Conservation (phyloP, 2,888 invertebrate species). For the Oithona nana region DNA sequence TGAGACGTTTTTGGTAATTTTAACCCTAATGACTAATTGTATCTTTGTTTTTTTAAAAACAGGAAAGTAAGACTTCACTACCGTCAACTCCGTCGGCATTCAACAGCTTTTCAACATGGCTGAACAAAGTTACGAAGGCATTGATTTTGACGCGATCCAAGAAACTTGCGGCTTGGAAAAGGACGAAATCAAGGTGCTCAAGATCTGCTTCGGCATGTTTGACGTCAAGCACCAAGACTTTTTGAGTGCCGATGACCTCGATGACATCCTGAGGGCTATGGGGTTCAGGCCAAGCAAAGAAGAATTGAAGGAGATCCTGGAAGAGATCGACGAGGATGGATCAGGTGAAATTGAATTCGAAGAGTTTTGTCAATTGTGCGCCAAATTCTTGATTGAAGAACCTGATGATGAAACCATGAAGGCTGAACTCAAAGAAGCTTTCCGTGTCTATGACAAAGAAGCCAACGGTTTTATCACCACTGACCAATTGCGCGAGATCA, state of each 20-base stretch:
- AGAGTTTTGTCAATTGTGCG: constrained; percentile 16
- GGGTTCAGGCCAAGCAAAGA: constrained; percentile 15
- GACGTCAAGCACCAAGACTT: constrained; percentile 15
- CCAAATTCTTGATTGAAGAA: constrained; percentile 17
- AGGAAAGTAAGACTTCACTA: too few relatives aligned
- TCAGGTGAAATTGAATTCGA: constrained; percentile 16
- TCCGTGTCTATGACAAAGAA: constrained; percentile 16
- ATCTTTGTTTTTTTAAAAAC: too few relatives aligned
- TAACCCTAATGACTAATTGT: too few relatives aligned
- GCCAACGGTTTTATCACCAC: constrained; percentile 17
- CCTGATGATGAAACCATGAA: constrained; percentile 18
- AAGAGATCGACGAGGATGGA: constrained; percentile 16
- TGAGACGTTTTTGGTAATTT: too few relatives aligned
- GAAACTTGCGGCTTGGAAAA: constrained; percentile 10
- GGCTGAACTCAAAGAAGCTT: constrained; percentile 15
- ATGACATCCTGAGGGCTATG: constrained; percentile 17
- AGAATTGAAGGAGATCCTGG: constrained; percentile 16
- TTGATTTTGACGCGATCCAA: constrained; percentile 13
- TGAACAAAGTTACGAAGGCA: constrained; percentile 12
- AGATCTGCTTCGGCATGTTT: constrained; percentile 17
- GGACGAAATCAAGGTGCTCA: constrained; percentile 16
- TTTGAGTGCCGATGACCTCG: constrained; percentile 12
- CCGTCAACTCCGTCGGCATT: too few relatives aligned
- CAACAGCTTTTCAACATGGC: too few relatives aligned
- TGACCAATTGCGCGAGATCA: constrained; percentile 14